These are phyloP conservation scores for Norana najaformis DNA, from an alignment of 2,888 invertebrate species.

Conservation along the genomic window DNA sequence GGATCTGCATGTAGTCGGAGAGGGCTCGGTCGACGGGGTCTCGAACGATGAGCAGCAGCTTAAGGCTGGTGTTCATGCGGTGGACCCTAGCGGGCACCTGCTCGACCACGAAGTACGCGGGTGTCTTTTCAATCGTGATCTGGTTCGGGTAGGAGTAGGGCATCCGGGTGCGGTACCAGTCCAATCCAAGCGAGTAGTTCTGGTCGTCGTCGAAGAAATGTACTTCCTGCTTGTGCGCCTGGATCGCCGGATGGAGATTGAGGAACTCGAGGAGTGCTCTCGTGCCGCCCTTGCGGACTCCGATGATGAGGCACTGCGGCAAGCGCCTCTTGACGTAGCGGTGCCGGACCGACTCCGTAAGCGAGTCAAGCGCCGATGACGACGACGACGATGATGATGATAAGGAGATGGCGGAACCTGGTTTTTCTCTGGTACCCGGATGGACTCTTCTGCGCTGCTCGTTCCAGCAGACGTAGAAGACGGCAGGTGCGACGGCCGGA, in stretches of 20 bases:
- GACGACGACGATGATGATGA: background rate
- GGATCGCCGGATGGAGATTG: constrained; percentile 70
- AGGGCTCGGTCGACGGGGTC: constrained; percentile 94
- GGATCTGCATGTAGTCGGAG: constrained; percentile 92
- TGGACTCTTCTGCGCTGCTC: background rate
- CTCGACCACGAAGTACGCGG: constrained; percentile 93
- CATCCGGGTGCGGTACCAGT: constrained; percentile 89
- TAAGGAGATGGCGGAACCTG: background rate
- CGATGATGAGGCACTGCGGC: constrained; percentile 62
- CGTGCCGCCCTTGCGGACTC: constrained; percentile 63
- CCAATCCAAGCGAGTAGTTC: constrained; percentile 85
- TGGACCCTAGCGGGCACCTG: constrained; percentile 91
- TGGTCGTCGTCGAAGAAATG: constrained; percentile 79
- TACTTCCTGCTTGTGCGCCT: constrained; percentile 89
- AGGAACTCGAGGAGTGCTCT: constrained; percentile 61
- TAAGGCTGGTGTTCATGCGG: constrained; percentile 87
- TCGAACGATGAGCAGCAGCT: constrained; percentile 87
- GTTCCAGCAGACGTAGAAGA: constrained; percentile 25
- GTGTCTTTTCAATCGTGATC: constrained; percentile 95
- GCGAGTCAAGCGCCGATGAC: background rate
- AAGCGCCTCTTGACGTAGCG: constrained; percentile 50
- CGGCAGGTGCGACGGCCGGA: constrained; percentile 26
- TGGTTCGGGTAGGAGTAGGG: constrained; percentile 88
- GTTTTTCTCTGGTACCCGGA: background rate
- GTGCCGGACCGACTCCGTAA: background rate